Conservation (phyloP, 2,113 vertebrate species). For the Rhea pennata region DNA sequence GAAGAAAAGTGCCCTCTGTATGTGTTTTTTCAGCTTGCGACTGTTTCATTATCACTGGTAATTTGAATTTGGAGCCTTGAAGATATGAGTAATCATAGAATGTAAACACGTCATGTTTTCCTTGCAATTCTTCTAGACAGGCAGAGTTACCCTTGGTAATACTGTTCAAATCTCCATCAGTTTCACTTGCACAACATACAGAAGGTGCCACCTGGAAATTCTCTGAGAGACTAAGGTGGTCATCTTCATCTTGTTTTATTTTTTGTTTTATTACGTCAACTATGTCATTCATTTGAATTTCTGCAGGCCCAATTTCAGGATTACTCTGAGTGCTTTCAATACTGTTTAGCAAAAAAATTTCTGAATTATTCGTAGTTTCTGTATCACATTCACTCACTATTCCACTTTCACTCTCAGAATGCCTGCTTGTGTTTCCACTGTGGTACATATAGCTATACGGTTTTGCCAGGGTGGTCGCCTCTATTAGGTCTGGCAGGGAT, state of each 20-base stretch:
- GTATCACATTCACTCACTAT: conserved; percentile 91
- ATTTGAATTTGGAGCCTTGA: conserved; percentile 80
- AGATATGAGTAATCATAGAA: conserved; percentile 86
- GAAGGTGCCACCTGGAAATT: conserved; percentile 68
- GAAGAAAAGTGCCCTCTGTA: conserved; percentile 72
- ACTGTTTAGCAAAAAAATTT: conserved; percentile 77
- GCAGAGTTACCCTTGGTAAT: conserved; percentile 50
- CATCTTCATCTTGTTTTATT: conserved; percentile 67
- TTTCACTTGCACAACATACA: conserved; percentile 67
- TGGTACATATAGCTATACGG: conserved; percentile 63
- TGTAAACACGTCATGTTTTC: conserved; percentile 77
- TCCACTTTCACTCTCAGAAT: conserved; percentile 92
- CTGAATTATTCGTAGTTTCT: conserved; percentile 85
- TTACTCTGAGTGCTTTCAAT: conserved; percentile 72
- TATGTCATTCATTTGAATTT: conserved; percentile 62
- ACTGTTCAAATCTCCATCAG: conserved; percentile 68
- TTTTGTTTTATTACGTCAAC: conserved; percentile 69
- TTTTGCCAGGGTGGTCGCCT: conserved; percentile 67
- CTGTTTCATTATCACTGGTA: conserved; percentile 76
- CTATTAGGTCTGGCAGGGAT: conserved; percentile 89
- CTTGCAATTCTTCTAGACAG: conserved; percentile 74
- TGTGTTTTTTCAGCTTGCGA: conserved; percentile 70
- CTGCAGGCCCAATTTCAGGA: conserved; percentile 64
- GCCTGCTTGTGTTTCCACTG: conserved; percentile 77
- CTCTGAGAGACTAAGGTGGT: conserved; percentile 50